A percentile compares a stretch with the other conserved stretches of the same genome.
Conservation (phyloP, 92 coral and sea anemone species). For the Palythoa grandiflora region DNA sequence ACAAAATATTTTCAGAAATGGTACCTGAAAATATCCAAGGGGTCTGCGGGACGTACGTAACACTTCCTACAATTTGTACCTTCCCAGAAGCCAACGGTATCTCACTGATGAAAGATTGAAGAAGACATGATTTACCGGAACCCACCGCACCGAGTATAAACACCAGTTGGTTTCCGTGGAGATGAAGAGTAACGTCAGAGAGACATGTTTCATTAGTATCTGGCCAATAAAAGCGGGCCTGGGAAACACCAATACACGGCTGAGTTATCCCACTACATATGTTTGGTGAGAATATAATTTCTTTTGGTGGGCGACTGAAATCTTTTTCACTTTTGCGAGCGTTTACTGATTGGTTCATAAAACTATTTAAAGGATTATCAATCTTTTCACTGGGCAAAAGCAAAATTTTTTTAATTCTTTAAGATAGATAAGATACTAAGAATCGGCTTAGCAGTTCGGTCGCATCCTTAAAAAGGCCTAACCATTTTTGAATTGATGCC, state of each 20-base stretch:
- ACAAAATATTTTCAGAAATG: conserved; percentile 27
- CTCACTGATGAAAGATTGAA: conserved; percentile 20
- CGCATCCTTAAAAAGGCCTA: conserved; percentile 10
- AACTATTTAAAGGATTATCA: neutral
- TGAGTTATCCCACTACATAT: neutral
- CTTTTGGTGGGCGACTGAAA: neutral
- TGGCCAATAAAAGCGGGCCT: conserved; percentile 7
- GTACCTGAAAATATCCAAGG: conserved; percentile 52
- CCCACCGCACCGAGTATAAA: conserved; percentile 22
- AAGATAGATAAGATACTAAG: conserved; percentile 5
- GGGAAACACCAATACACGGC: conserved; percentile 13
- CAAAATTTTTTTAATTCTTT: conserved; percentile 18
- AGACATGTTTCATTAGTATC: neutral
- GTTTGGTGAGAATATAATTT: neutral
- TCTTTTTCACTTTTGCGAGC: neutral
- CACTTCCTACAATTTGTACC: neutral
- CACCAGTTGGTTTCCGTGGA: conserved; percentile 31
- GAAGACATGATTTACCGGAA: conserved; percentile 32
- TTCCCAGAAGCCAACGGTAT: conserved; percentile 10
- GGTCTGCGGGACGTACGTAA: conserved; percentile 13
- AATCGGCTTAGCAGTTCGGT: conserved; percentile 14
- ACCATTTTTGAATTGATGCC: conserved; percentile 15
- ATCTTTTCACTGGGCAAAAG: neutral
- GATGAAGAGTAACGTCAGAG: conserved; percentile 31
- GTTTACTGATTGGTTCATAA: neutral